Evolutionary conservation across 1,140 invertebrate genomes (phyloP).

Genomic region (Leguminivora glycinivorella): DNA sequence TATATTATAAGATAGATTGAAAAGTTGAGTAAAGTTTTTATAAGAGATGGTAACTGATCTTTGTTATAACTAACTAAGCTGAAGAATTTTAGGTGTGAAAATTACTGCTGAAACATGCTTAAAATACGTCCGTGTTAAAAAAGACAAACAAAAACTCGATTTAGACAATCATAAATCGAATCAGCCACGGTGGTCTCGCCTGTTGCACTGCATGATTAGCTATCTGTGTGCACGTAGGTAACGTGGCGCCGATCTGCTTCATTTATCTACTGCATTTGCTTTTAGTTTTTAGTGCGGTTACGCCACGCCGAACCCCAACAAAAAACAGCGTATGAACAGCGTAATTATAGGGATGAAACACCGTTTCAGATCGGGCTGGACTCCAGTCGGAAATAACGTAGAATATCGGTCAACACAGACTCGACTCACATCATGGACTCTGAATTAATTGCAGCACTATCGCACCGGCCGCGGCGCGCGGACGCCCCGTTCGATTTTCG

Average conservation of each 20-base stretch:
- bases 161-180: background rate
- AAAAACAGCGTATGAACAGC: slow-evolving; percentile 11
- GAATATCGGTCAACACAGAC: slow-evolving; percentile 76
- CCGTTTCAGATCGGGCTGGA: slow-evolving; percentile 15
- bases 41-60: background rate
- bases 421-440: slow-evolving; percentile 62
- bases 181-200: slow-evolving; percentile 8
- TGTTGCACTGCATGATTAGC: slow-evolving; percentile 20
- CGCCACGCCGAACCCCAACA: slow-evolving; percentile 62
- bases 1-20: no score
- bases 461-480: slow-evolving; percentile 64
- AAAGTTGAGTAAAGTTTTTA: background rate
- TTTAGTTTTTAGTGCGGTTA: slow-evolving; percentile 74
- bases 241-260: slow-evolving; percentile 45
- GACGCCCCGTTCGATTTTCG: slow-evolving; percentile 59
- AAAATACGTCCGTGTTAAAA: background rate
- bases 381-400: slow-evolving; percentile 63
- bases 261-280: slow-evolving; percentile 76
- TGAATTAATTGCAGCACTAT: slow-evolving; percentile 74
- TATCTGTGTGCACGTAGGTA: slow-evolving; percentile 16
- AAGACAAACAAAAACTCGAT: background rate
- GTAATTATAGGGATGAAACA: background rate
- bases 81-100: background rate
- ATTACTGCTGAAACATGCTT: background rate
- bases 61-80: no score